A percentile compares a stretch with the other conserved stretches of the same genome.
Evolutionary conservation across 1,140 invertebrate species (phyloP).

Genomic region (Drosophila tsacasi): DNA sequence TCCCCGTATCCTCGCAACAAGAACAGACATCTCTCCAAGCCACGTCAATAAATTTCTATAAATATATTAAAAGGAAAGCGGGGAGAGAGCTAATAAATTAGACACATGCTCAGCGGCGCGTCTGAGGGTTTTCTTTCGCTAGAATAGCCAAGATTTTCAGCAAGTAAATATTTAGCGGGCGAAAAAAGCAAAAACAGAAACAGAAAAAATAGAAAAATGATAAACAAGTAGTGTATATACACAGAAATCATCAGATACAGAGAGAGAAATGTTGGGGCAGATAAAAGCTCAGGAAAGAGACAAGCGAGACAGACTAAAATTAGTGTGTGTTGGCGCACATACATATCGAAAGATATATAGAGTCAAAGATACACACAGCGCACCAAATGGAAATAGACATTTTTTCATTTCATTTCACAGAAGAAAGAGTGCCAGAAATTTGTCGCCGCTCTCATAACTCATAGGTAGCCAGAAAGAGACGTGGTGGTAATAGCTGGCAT

Average conservation of each 20-base stretch:
- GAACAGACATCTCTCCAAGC: constrained; percentile 8
- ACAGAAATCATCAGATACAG: constrained; percentile 55
- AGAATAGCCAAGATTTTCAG: constrained; percentile 50
- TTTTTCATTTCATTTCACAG: constrained; percentile 26
- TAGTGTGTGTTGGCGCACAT: constrained; percentile 41
- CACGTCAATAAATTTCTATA: constrained; percentile 57
- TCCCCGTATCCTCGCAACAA: background rate
- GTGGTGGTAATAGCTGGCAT: constrained; percentile 4
- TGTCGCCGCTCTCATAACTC: constrained; percentile 35
- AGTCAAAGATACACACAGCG: constrained; percentile 16
- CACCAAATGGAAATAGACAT: constrained; percentile 38
- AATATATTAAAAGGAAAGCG: constrained; percentile 47
- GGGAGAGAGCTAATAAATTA: constrained; percentile 69
- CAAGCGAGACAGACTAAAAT: constrained; percentile 69
- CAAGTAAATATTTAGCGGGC: constrained; percentile 65
- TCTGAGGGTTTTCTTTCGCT: constrained; percentile 9
- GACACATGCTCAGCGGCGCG: constrained; percentile 40
- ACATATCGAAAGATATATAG: constrained; percentile 25
- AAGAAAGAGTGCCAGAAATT: constrained; percentile 33
- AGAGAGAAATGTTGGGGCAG: constrained; percentile 40
- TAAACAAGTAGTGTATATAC: constrained; percentile 38
- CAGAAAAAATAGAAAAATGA: constrained; percentile 16
- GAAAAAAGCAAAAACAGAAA: constrained; percentile 17
- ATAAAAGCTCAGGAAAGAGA: constrained; percentile 18
- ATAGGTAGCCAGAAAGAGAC: constrained; percentile 4